Evolutionary conservation across 2,888 invertebrate species (phyloP).

Genomic region (Saturnia pavonia): DNA sequence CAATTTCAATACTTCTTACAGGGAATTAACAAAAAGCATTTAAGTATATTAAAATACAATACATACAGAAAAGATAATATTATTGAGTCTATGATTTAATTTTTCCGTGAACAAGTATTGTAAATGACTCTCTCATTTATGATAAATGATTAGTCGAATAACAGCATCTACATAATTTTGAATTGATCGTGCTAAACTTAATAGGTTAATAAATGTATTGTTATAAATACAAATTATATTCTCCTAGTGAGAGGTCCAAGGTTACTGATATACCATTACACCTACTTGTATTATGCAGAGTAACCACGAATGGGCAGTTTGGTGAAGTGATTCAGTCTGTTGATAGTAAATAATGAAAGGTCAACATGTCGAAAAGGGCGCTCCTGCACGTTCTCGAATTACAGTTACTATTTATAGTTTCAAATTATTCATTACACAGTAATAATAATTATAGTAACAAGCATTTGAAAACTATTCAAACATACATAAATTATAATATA

Average conservation of each 20-base stretch:
- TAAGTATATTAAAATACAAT: too few species aligned
- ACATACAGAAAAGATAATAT: not conserved
- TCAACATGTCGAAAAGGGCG: constrained; percentile 56
- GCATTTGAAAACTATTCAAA: not conserved
- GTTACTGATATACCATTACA: constrained; percentile 54
- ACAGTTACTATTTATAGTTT: constrained; percentile 23
- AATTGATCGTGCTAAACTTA: constrained; percentile 6
- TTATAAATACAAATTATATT: constrained; percentile 56
- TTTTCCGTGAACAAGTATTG: not conserved
- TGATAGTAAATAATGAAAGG: constrained; percentile 61
- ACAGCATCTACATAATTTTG: not conserved
- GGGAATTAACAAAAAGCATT: not conserved
- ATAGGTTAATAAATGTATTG: constrained; percentile 2
- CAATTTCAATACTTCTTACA: not conserved
- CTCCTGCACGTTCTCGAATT: constrained; percentile 49
- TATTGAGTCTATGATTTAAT: not conserved
- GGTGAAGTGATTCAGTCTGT: constrained; percentile 53
- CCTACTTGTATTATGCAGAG: constrained; percentile 47
- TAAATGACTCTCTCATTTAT: not conserved
- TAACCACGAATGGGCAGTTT: constrained; percentile 57
- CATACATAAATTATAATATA: constrained; percentile 1
- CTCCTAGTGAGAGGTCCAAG: constrained; percentile 67
- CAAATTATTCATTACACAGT: not conserved
- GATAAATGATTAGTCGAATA: not conserved
- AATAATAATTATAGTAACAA: not conserved